These are phyloP conservation scores for Athrips mouffetella DNA, from an alignment of 2,888 invertebrate species.

Conservation along the genomic window DNA sequence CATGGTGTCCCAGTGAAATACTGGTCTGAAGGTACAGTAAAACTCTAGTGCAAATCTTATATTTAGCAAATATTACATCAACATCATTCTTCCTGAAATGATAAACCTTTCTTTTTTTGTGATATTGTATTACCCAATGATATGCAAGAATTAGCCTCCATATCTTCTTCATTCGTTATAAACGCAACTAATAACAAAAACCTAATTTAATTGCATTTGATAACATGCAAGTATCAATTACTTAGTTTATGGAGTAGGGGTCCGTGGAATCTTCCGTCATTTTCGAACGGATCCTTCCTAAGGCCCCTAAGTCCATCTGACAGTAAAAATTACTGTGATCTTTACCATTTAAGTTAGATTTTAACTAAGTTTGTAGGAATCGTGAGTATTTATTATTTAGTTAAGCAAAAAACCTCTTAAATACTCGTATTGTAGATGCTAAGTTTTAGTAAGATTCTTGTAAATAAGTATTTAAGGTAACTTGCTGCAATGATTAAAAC, in stretches of 20 bases:
- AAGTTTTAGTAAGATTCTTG: background rate
- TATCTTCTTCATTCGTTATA: no score
- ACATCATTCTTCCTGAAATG: no score
- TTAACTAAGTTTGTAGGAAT: background rate
- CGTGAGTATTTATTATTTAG: conserved; percentile 11
- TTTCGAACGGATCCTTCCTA: conserved; percentile 3
- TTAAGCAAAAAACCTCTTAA: background rate
- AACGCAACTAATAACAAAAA: no score
- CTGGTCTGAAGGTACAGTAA: no score
- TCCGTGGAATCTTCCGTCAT: background rate
- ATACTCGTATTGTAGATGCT: background rate
- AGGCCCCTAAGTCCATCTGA: background rate
- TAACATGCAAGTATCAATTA: background rate
- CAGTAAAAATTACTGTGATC: conserved; percentile 11
- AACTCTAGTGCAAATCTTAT: no score
- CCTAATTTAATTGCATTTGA: background rate
- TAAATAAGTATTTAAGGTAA: background rate
- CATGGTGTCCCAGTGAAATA: no score
- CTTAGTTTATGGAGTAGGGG: background rate
- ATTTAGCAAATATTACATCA: no score
- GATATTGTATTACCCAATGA: no score
- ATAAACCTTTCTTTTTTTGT: no score
- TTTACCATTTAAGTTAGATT: background rate
- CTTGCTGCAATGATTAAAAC: background rate
- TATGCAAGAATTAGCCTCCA: no score